These are phyloP conservation scores for Portevinia maculata DNA, from an alignment of 2,888 invertebrate species.

Conservation along the genomic window DNA sequence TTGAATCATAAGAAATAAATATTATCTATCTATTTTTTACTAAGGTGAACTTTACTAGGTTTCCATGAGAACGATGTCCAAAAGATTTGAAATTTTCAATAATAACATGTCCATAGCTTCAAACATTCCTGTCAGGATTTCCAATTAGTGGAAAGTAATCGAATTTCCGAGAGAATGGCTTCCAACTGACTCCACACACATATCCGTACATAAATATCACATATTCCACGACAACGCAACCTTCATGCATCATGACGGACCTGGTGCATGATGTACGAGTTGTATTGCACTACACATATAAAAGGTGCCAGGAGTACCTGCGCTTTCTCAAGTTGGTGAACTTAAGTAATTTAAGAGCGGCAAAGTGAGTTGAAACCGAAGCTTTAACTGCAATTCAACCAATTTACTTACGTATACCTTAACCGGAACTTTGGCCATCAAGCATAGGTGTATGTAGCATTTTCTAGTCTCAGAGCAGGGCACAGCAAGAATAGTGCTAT, in stretches of 20 bases:
- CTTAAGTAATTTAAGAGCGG: conserved; percentile 73
- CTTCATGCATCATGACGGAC: conserved; percentile 62
- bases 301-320: conserved; percentile 49
- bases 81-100: conserved; percentile 74
- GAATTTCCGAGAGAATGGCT: conserved; percentile 73
- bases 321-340: conserved; percentile 55
- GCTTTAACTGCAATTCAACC: conserved; percentile 67
- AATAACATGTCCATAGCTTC: conserved; percentile 75
- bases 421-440: conserved; percentile 60
- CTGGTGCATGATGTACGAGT: conserved; percentile 46
- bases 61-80: conserved; percentile 44
- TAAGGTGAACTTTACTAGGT: conserved; percentile 18
- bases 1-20: no score
- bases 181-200: conserved; percentile 50
- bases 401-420: conserved; percentile 59
- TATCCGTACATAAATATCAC: conserved; percentile 23
- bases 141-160: conserved; percentile 77
- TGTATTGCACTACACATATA: conserved; percentile 25
- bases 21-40: no score
- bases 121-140: conserved; percentile 76
- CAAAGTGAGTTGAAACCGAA: conserved; percentile 66
- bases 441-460: conserved; percentile 9
- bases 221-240: conserved; percentile 41
- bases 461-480: neutral
- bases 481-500: conserved; percentile 37